These are phyloP conservation scores for Incurvaria masculella DNA, from an alignment of 2,888 invertebrate genomes.

Conservation along the genomic window DNA sequence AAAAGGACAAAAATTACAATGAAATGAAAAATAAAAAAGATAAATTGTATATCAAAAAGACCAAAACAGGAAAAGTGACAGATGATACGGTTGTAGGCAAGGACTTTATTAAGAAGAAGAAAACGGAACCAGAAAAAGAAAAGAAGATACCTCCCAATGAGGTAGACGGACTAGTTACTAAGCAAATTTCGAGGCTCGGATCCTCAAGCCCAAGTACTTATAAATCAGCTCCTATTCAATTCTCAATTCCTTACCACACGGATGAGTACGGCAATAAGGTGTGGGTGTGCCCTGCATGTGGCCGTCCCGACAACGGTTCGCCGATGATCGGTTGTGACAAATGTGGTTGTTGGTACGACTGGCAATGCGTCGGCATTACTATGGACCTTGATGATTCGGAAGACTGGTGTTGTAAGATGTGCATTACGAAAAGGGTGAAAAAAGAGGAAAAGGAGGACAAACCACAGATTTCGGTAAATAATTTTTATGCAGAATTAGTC, in stretches of 20 bases:
- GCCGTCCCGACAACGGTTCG: constrained; percentile 92
- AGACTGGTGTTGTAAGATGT: constrained; percentile 91
- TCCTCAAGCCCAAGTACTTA: constrained; percentile 25
- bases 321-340: constrained; percentile 98
- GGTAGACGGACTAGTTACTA: constrained; percentile 63
- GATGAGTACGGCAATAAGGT: constrained; percentile 86
- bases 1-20: constrained; percentile 59
- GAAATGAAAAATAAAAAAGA: constrained; percentile 66
- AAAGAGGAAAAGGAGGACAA: no score
- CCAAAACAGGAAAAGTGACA: constrained; percentile 65
- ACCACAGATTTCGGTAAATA: constrained; percentile 44
- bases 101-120: constrained; percentile 63
- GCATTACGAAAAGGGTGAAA: no score
- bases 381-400: constrained; percentile 83
- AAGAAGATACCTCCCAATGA: constrained; percentile 58
- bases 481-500: constrained; percentile 39
- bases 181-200: constrained; percentile 74
- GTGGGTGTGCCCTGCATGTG: constrained; percentile 97
- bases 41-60: constrained; percentile 63
- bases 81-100: constrained; percentile 64
- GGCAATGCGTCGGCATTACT: constrained; percentile 85
- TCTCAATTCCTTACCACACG: constrained; percentile 53
- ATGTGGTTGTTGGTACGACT: constrained; percentile 96
- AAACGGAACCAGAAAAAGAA: constrained; percentile 64
- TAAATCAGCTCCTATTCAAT: constrained; percentile 26